Conservation (phyloP, 2,113 vertebrate genomes). For the Amblyornis subalaris region DNA sequence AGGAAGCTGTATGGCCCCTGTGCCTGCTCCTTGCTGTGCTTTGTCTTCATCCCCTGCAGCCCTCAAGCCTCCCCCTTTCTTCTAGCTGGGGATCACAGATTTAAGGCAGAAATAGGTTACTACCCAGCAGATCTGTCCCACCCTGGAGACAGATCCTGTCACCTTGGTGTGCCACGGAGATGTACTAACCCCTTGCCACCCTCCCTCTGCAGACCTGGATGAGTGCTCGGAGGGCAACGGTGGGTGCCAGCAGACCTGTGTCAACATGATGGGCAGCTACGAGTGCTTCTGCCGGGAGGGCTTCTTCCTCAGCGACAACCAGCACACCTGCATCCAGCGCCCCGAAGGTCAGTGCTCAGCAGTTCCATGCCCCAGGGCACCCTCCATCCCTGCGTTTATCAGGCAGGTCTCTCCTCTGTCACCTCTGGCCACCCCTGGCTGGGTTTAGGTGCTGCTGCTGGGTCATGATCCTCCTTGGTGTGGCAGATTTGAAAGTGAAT, state of each 20-base stretch:
- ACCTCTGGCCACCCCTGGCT: background rate
- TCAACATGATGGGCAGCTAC: conserved; percentile 99
- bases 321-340: conserved; percentile 97
- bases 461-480: background rate
- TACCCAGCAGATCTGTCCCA: background rate
- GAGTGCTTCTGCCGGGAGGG: conserved; percentile 95
- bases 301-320: conserved; percentile 98
- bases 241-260: conserved; percentile 94
- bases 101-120: background rate
- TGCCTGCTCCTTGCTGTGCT: background rate
- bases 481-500: background rate
- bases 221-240: conserved; percentile 94
- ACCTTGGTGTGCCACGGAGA: fast-evolving
- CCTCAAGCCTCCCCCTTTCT: background rate
- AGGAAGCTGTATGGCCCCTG: background rate
- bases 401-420: background rate
- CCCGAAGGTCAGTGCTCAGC: conserved; percentile 82
- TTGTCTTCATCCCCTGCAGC: background rate
- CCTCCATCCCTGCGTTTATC: fast-evolving
- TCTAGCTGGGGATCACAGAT: background rate
- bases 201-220: conserved; percentile 83
- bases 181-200: background rate
- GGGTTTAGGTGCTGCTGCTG: background rate
- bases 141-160: fast-evolving
- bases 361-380: fast-evolving